Evolutionary conservation across 2,113 vertebrate genomes (phyloP), one percentile per base, ranked within the genome.

Genomic region (Podilymbus podiceps): DNA sequence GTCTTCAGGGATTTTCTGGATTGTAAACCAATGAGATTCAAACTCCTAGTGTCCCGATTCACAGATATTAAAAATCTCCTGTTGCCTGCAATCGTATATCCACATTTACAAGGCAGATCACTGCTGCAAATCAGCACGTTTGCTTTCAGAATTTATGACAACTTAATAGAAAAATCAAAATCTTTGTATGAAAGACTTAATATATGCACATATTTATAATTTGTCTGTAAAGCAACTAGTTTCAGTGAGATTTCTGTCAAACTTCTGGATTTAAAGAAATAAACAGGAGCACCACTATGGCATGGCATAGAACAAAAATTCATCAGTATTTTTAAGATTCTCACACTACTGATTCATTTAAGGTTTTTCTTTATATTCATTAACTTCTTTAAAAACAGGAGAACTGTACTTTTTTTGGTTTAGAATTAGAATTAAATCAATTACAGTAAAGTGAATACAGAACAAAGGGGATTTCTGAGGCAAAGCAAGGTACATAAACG

Each of bases 141-240:
- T 47, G 18, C 19, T 67, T 50, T 53, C 42, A 59, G 38, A 33
- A 17, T 52, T 55, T 64, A 35, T 33, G 31, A 40, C 9, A 60
- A 2, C 58, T 79, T 74, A 15, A 47, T 56, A 52, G 63, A 60
- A 85, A 42, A 76, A 60, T 15, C 28, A 44, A 63, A 68, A 18
- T 46, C 13, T 9, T 42, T 60, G 8, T 35, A 46, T 13, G 8
- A 55, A 49, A 22, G 17, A 40, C 25, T 62, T 42, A n/a, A 10
- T 46, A 31, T 21, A 16, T 30, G 24, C 11, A 46, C 6, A 0
- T 31, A 67, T 31, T 49, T 78, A 35, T 20, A 8, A 28, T 25
- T 63, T 0, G 0, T 21, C 42, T 60, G 33, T 31, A 78, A 87
- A 77, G 31, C 28, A 85, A 42, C 13, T n/a, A 1, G 6, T 31